phyloP scores from a whole-genome alignment of 2,113 vertebrate species.

The Malurus cyaneus region DNA sequence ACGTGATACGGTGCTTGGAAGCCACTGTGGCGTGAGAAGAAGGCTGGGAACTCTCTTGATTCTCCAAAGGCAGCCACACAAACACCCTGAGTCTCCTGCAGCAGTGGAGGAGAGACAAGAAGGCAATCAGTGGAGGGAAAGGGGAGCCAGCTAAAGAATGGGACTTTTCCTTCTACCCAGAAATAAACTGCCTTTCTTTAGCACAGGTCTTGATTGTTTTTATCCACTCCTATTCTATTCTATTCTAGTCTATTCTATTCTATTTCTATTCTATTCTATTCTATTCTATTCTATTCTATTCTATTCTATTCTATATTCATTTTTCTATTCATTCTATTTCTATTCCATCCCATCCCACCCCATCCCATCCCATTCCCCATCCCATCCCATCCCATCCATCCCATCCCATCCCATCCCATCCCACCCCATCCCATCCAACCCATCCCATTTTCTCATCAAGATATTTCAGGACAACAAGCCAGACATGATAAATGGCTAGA shows the following conservation, averaged over 20 bases:
- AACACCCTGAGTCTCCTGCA: slow-evolving; percentile 89
- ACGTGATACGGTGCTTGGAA: slow-evolving; percentile 81
- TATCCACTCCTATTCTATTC: not conserved
- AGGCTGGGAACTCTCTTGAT: slow-evolving; percentile 84
- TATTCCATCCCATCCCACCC: no score
- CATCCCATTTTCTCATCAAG: not conserved
- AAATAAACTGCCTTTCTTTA: not conserved
- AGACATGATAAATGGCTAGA: not conserved
- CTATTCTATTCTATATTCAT: no score
- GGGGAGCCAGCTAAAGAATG: not conserved
- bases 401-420: no score
- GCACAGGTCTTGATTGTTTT: not conserved
- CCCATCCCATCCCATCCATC: no score
- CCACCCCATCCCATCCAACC: no score
- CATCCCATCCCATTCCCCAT: no score
- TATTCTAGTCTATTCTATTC: not conserved
- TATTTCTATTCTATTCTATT: no score
- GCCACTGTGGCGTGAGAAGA: slow-evolving; percentile 83
- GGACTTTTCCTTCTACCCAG: not conserved
- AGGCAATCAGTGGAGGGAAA: not conserved
- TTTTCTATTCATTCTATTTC: no score
- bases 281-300: no score
- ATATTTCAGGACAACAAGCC: not conserved
- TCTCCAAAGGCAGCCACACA: slow-evolving; percentile 86
- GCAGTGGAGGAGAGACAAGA: not conserved